Conservation (phyloP, 64 coral and sea anemone species). For the Montipora capricornis region DNA sequence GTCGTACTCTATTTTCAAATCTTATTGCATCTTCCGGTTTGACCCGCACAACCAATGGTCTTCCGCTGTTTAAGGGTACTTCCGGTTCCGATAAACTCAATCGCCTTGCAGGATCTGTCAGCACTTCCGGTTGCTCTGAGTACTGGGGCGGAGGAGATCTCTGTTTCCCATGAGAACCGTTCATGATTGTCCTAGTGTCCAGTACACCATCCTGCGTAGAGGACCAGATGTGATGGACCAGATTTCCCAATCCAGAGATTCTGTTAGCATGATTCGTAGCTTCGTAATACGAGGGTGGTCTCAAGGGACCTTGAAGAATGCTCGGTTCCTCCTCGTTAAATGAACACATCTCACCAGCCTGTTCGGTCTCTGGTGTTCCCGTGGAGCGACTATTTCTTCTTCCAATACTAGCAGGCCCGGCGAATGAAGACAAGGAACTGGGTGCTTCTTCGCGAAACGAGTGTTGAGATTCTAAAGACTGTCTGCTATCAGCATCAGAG, state of each 20-base stretch:
- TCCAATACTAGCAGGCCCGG: conserved; percentile 18
- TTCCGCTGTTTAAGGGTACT: not conserved
- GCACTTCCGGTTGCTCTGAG: conserved; percentile 17
- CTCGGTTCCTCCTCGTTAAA: conserved; percentile 89
- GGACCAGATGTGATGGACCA: conserved; percentile 6
- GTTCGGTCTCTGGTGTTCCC: conserved; percentile 53
- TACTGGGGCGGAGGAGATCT: conserved; percentile 42
- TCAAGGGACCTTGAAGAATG: conserved; percentile 51
- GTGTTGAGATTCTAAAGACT: conserved; percentile 61
- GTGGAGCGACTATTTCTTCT: conserved; percentile 41
- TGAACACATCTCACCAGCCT: conserved; percentile 74
- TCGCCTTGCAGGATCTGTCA: conserved; percentile 6
- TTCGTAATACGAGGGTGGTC: conserved; percentile 73
- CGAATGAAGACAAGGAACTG: conserved; percentile 63
- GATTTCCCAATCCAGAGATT: not conserved
- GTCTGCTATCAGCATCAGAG: conserved; percentile 39
- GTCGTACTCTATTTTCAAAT: conserved; percentile 40
- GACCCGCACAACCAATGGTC: conserved; percentile 23
- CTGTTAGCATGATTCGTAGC: conserved; percentile 42
- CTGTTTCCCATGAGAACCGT: not conserved
- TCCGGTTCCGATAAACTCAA: conserved; percentile 14
- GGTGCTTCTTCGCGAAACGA: conserved; percentile 92
- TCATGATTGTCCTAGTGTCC: not conserved
- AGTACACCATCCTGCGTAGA: not conserved
- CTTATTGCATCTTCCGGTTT: conserved; percentile 24